Conservation (phyloP, 1,140 invertebrate species). For the Leptinotarsa lineolata region DNA sequence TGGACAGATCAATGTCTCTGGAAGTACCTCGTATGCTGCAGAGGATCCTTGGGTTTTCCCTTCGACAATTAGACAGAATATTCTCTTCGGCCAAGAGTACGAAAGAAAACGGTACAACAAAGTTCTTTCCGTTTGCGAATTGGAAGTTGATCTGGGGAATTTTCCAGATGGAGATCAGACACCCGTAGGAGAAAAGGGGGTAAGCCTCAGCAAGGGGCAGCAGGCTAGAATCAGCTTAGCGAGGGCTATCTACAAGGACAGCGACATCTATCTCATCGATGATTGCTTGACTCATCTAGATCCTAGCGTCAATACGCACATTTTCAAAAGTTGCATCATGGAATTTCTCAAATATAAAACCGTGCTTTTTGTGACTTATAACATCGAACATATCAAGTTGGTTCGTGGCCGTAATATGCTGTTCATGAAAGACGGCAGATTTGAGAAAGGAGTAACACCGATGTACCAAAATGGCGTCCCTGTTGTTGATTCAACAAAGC, state of each 20-base stretch:
- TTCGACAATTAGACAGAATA: background rate
- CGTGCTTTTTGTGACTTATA: constrained; percentile 77
- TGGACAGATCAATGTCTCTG: background rate
- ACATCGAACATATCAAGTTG: constrained; percentile 53
- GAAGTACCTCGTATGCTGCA: background rate
- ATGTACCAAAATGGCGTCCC: constrained; percentile 16
- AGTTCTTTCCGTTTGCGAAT: background rate
- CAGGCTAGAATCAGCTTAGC: constrained; percentile 88
- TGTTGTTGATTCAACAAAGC: background rate
- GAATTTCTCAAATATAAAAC: constrained; percentile 73
- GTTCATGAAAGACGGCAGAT: constrained; percentile 33
- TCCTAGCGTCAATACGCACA: constrained; percentile 75
- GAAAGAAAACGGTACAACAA: background rate
- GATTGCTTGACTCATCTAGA: constrained; percentile 85
- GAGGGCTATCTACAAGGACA: constrained; percentile 77
- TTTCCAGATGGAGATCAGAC: constrained; percentile 67
- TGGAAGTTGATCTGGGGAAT: background rate
- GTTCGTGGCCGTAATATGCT: constrained; percentile 36
- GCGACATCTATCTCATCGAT: constrained; percentile 79
- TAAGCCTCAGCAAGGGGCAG: constrained; percentile 82
- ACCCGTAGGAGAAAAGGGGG: constrained; percentile 79
- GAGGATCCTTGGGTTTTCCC: background rate
- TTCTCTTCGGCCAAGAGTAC: background rate
- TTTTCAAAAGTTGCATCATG: constrained; percentile 75
- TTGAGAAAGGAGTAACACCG: constrained; percentile 16